Evolutionary conservation across 2,888 invertebrate species (phyloP).

Genomic region (Drosophila testacea): DNA sequence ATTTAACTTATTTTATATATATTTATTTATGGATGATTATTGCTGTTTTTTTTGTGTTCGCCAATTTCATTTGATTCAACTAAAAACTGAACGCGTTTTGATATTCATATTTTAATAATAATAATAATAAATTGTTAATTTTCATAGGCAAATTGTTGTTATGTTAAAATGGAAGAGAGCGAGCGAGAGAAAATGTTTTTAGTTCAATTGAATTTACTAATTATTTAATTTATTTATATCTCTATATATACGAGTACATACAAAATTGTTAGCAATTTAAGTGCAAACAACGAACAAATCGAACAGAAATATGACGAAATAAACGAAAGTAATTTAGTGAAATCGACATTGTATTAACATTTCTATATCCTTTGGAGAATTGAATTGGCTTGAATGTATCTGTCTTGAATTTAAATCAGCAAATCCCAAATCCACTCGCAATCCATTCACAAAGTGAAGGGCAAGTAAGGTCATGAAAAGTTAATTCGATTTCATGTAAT

Average conservation of each 20-base stretch:
- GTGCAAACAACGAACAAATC: conserved; percentile 49
- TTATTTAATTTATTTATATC: conserved; percentile 67
- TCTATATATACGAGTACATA: conserved; percentile 40
- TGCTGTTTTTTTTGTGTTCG: conserved; percentile 39
- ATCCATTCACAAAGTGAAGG: conserved; percentile 1
- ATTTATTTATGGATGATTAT: conserved; percentile 46
- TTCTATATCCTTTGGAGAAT: conserved; percentile 1
- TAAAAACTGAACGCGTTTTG: conserved; percentile 65
- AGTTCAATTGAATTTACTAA: conserved; percentile 82
- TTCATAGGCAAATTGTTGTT: conserved; percentile 81
- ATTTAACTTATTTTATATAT: conserved; percentile 44
- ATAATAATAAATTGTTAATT: conserved; percentile 67
- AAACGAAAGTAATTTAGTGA: conserved; percentile 55
- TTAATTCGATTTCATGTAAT: conserved; percentile 34
- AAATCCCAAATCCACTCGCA: conserved; percentile 13
- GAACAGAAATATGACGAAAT: conserved; percentile 50
- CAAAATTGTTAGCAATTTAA: conserved; percentile 58
- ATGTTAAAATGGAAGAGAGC: conserved; percentile 60
- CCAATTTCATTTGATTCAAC: conserved; percentile 69
- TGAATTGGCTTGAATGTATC: background rate
- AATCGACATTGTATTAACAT: conserved; percentile 11
- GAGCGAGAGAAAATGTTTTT: conserved; percentile 74
- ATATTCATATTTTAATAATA: conserved; percentile 29
- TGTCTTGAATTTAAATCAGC: conserved; percentile 1
- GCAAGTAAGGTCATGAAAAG: conserved; percentile 18